Base-by-base conservation (phyloP, 2,797 vertebrate species). In the Aquila chrysaetos region DNA sequence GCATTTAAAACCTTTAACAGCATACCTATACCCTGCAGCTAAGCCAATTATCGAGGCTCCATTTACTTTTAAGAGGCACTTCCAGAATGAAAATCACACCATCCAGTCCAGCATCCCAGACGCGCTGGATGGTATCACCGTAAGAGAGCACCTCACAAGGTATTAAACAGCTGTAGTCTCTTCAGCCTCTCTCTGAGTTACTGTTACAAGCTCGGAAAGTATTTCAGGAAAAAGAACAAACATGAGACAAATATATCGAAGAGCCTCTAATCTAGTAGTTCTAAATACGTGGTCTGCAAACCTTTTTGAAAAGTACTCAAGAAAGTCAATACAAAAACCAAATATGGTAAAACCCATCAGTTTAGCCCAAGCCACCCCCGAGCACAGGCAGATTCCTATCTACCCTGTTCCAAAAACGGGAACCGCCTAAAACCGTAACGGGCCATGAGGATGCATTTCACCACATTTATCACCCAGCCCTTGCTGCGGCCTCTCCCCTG, bases 111-210 rank as follows among this genome's bases (percentile, higher is more conserved):
- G 31, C 1, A 11, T 17, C 59, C 43, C 54, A 61, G 49, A 24
- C 1, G 17, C 30, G 8, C 28, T 7, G 13, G 30, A 4, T 6
- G 19, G 53, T 19, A 46, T 24, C 44, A 8, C 49, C 0, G 1
- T 4, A 13, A 10, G 30, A 39, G 13, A n/a, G 44, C 22, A 23
- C 23, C 17, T 35, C 5, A 0, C 9, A 11, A 59, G 33, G 24
- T 3, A 20, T 13, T 1, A 28, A 37, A 11, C 10, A 24, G 11
- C 30, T 23, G 24, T 7, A 20, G 41, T 2, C 18, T 18, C 48
- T 46, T 43, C 79, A 48, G 39, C 44, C 35, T 24, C 51, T 18
- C 11, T 24, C 56, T 1, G 1, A 43, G 43, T 23, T 37, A 67
- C 49, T 44, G 5, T 6, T 30, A 25, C 16, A 59, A 67, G 25